Evolutionary conservation across 1,140 invertebrate species (phyloP), one percentile per base, ranked within the genome.

Genomic region (Archegozetes longisetosus): DNA sequence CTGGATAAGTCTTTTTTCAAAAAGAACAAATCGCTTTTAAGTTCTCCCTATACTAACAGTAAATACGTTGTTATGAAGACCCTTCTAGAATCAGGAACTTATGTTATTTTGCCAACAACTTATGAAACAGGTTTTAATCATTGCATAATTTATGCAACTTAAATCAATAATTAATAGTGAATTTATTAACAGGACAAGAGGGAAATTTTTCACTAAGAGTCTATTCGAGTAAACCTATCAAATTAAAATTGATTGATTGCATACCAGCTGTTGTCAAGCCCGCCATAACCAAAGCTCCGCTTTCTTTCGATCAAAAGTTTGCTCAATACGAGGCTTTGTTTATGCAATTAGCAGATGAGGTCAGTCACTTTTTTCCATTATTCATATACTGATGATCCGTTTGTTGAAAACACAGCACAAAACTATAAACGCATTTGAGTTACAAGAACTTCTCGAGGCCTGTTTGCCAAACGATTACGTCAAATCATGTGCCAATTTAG

Each of bases 381-480:
- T 51, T 51, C 4, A 22, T 51, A 9, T 51, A 22, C 17, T 40
- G 17, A 40, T 40, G 17, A 40, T 17, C 32, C 17, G 6, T 40
- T 40, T 9, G 17, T 40, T 40, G 32, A 6, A 40, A 20, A 25
- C 40, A 53, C n/a, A 92, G 70, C 76, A 79, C 65, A 76, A 82
- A 69, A 88, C 88, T 0, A 85, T 94, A 48, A 89, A 90, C 68
- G 84, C 86, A 9, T 94, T 92, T 67, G 88, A 92, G 70, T 75
- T 94, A 13, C 88, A 92, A 70, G 89, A 94, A 71, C 73, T 93
- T 20, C 73, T 94, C 14, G 88, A 93, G 69, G 86, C 85, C 13
- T 92, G 88, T 74, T 75, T 94, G 61, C 89, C 88, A 3, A 93
- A 94, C 74, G 82, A 94, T 76, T 92, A 92, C 66, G 90, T 94